Percentiles rank a stretch among this genome's conserved stretches.
Conservation (phyloP, 2,888 invertebrate genomes). For the Zele albiditarsus region DNA sequence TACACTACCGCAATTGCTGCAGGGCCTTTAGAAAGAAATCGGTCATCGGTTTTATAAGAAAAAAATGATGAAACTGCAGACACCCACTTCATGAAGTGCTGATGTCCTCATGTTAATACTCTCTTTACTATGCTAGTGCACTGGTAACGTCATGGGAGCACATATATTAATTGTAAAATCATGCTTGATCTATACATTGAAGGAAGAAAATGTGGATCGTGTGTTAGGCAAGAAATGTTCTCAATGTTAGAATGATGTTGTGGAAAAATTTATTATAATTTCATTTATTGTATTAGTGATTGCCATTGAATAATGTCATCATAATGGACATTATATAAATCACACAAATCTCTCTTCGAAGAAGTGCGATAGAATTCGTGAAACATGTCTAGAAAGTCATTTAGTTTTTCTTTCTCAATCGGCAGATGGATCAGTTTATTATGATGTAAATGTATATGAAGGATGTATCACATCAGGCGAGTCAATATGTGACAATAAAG, state of each 20-base stretch:
- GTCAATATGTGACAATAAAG: constrained; percentile 44
- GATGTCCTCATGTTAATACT: constrained; percentile 17
- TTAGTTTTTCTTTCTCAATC: not conserved
- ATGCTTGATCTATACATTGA: constrained; percentile 4
- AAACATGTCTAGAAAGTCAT: not conserved
- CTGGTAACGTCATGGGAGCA: constrained; percentile 23
- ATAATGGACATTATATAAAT: constrained; percentile 19
- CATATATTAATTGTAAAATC: constrained; percentile 20
- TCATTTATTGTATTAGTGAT: too few relatives aligned
- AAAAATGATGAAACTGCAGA: not conserved
- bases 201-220: not conserved
- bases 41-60: constrained; percentile 7
- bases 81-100: constrained; percentile 20
- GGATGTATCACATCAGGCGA: constrained; percentile 27
- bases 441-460: not conserved
- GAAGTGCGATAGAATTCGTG: not conserved
- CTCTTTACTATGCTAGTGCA: not conserved
- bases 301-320: not conserved
- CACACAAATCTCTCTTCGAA: not conserved
- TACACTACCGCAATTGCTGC: constrained; percentile 6
- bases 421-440: constrained; percentile 13
- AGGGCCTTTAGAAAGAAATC: constrained; percentile 10
- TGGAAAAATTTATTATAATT: not conserved
- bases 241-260: not conserved
- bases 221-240: constrained; percentile 8